These are phyloP conservation scores for Alosa alosa DNA, from an alignment of 2,113 vertebrate species.

Conservation along the genomic window DNA sequence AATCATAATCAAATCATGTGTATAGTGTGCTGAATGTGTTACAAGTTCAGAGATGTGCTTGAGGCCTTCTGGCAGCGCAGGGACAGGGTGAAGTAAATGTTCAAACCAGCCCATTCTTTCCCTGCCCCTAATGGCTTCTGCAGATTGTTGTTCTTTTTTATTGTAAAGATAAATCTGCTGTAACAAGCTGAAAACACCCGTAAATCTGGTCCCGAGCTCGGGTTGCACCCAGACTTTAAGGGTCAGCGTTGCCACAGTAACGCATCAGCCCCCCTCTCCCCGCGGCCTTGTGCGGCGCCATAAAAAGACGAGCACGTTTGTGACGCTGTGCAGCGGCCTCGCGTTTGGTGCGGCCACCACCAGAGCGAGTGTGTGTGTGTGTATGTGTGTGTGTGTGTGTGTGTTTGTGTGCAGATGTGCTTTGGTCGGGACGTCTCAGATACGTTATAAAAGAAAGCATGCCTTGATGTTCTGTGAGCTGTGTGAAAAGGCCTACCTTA, in stretches of 20 bases:
- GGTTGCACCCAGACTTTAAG: slow-evolving; percentile 66
- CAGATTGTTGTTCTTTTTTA: slow-evolving; percentile 81
- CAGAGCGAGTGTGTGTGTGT: neutral
- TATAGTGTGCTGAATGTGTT: neutral
- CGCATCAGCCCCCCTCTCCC: slow-evolving; percentile 53
- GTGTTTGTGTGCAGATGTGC: neutral
- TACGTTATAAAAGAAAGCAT: neutral
- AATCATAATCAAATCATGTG: neutral
- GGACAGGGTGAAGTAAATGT: slow-evolving; percentile 15
- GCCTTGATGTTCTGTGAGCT: slow-evolving; percentile 7
- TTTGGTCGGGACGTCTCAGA: neutral
- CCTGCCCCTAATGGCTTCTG: slow-evolving; percentile 72
- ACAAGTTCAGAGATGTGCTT: neutral
- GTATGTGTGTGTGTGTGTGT: too few relatives aligned
- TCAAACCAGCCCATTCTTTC: slow-evolving; percentile 54
- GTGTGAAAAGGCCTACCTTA: slow-evolving; percentile 18
- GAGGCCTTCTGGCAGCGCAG: neutral
- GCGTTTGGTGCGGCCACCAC: neutral
- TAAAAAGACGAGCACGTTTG: slow-evolving; percentile 62
- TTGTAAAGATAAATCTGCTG: slow-evolving; percentile 80
- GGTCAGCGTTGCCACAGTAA: slow-evolving; percentile 68
- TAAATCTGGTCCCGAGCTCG: slow-evolving; percentile 68
- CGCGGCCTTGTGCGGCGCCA: slow-evolving; percentile 45
- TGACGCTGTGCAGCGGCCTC: slow-evolving; percentile 54
- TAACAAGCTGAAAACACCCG: slow-evolving; percentile 80